Evolutionary conservation across 2,888 invertebrate species (phyloP).

Genomic region (Stenichneumon culpator): DNA sequence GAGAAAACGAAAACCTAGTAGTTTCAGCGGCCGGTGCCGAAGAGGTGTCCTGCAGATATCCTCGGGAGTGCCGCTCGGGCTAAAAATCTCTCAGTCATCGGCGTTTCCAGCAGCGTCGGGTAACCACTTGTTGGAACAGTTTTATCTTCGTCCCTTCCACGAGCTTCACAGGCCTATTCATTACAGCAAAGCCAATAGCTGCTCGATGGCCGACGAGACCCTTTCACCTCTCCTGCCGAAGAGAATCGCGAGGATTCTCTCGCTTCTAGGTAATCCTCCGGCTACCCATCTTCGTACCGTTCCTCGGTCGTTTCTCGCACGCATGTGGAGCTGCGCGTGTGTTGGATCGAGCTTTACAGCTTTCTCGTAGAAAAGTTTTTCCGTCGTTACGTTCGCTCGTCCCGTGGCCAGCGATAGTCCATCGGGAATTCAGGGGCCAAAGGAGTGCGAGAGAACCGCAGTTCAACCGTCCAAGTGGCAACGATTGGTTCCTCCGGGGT

Average conservation of each 20-base stretch:
- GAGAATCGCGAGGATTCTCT: not conserved
- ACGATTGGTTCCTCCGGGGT: conserved; percentile 65
- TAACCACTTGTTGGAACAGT: conserved; percentile 5
- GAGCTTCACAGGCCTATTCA: not conserved
- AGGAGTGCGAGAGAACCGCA: not conserved
- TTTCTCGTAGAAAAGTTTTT: not conserved
- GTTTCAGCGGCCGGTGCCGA: not conserved
- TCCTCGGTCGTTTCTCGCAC: not conserved
- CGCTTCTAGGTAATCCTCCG: not conserved
- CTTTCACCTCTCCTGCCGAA: not conserved
- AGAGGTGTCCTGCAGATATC: not conserved
- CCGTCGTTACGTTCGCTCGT: conserved; percentile 8
- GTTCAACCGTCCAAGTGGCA: not conserved
- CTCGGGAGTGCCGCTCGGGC: not conserved
- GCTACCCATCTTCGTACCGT: not conserved
- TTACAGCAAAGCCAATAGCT: conserved; percentile 5
- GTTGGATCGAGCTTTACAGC: not conserved
- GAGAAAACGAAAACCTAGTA: not conserved
- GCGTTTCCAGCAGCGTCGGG: not conserved
- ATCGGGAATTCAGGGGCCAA: not conserved
- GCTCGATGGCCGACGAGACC: not conserved
- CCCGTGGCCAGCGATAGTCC: not conserved
- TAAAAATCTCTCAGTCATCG: not conserved
- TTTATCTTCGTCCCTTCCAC: not conserved
- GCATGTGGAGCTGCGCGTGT: not conserved